Evolutionary conservation across 2,888 invertebrate species (phyloP), one percentile per base, ranked within the genome.

Genomic region (Atrina japonica): DNA sequence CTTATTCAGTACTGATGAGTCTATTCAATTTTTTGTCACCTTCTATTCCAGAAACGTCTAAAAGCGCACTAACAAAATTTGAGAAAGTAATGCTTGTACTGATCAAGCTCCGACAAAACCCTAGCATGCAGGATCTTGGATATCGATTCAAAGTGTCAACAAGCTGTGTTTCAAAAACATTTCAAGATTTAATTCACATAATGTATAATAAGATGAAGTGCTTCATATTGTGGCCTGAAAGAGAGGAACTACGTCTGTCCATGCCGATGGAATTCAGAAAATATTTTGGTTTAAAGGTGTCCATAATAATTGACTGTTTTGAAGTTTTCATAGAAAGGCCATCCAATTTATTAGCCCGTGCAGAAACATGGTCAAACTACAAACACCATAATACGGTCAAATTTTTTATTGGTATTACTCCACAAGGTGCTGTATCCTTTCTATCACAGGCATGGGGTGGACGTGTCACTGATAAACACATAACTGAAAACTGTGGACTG

Each of bases 341-440:
- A 3, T 74, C 71, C 49, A 73, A 75, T 40, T 30, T 80, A 3
- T 49, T 25, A 59, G 78, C 80, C 3, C 58, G 78, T 25, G 66
- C 76, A 25, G 65, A 81, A 50, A 80, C 77, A 5, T 83, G 70
- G 67, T 77, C 76, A 3, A 50, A 64, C n/a, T 83, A 81, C 50
- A 82, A 82, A 52, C 77, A 76, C 50, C 72, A 78, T 40, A 78
- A 81, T 49, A 81, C 82, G 16, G 69, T 72, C 1, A 83, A 82
- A 52, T 82, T 73, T 70, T 55, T 83, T 35, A 76, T 81, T 47
- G 78, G 77, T 27, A 78, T 83, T 7, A 73, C 73, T n/a, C 82
- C 81, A 16, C 81, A 81, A 58, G 80, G 82, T 9, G 65, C 56
- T 27, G 66, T 81, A 16, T 67, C 70, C 9, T 83, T 80, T 55